These are phyloP conservation scores for Cyphomyrmex costatus DNA, from an alignment of 1,140 invertebrate genomes.

Conservation along the genomic window DNA sequence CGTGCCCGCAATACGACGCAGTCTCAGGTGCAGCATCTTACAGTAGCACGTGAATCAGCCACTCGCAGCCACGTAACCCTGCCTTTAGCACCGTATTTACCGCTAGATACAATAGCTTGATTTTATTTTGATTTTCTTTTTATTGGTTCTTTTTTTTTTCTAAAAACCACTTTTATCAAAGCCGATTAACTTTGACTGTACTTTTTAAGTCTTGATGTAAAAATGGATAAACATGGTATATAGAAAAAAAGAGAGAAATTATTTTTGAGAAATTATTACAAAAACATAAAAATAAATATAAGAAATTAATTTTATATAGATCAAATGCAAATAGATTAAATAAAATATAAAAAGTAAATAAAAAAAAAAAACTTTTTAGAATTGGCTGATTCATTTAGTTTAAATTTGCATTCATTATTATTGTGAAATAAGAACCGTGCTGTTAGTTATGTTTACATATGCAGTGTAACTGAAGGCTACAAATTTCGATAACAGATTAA, in stretches of 20 bases:
- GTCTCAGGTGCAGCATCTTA: conserved; percentile 57
- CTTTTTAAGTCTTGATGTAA: not conserved
- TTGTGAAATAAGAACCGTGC: not conserved
- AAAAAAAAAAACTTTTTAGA: no score
- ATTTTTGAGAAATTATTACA: not conserved
- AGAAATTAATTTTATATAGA: not conserved
- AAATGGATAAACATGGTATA: not conserved
- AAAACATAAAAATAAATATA: not conserved
- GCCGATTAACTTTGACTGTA: not conserved
- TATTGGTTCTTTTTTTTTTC: not conserved
- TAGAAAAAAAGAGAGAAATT: not conserved
- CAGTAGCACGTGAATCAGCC: conserved; percentile 29
- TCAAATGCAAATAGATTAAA: not conserved
- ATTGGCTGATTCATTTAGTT: not conserved
- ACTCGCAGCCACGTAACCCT: not conserved
- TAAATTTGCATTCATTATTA: not conserved
- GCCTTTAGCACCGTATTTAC: conserved; percentile 15
- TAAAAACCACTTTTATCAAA: not conserved
- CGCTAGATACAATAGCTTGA: conserved; percentile 9
- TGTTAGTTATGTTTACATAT: not conserved
- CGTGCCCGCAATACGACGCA: conserved; percentile 38
- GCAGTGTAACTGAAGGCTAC: not conserved
- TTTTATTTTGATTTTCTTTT: not conserved
- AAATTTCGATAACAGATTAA: not conserved
- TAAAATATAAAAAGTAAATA: not conserved